Conservation (phyloP, 1,140 invertebrate genomes). For the Gyrodactylus bullatarudis region DNA sequence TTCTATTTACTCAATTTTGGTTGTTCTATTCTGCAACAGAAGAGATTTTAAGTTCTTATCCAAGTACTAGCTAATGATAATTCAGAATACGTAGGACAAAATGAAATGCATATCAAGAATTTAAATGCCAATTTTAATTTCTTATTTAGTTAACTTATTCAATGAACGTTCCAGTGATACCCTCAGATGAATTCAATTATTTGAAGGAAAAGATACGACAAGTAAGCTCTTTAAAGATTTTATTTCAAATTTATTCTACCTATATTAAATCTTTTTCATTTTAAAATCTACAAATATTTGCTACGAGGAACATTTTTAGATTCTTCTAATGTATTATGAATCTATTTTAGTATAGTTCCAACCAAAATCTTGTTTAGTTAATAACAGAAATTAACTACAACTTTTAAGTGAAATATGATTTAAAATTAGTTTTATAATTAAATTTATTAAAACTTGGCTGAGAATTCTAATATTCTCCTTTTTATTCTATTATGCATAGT, state of each 20-base stretch:
- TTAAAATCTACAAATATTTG: not conserved
- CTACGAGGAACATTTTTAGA: not conserved
- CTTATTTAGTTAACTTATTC: not conserved
- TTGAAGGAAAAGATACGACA: not conserved
- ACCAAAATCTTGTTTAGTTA: not conserved
- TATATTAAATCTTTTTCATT: too few species aligned
- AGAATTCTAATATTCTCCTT: too few species aligned
- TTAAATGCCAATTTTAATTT: not conserved
- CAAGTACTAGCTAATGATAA: too few species aligned
- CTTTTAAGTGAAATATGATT: too few species aligned
- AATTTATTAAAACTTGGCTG: too few species aligned
- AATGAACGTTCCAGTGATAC: not conserved
- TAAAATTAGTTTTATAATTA: too few species aligned
- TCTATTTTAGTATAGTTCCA: not conserved
- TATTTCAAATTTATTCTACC: not conserved
- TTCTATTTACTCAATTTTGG: too few species aligned
- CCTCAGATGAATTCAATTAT: not conserved
- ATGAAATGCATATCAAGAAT: too few species aligned
- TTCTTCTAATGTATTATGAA: not conserved
- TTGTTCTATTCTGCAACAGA: too few species aligned
- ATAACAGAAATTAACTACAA: too few species aligned
- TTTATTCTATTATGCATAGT: not conserved
- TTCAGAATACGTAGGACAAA: too few species aligned
- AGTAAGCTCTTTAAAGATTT: not conserved
- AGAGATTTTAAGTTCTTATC: too few species aligned